Percentiles rank a stretch among this genome's conserved stretches.
Evolutionary conservation across 2,888 invertebrate genomes (phyloP).

Genomic region (Bruchidius siliquastri): DNA sequence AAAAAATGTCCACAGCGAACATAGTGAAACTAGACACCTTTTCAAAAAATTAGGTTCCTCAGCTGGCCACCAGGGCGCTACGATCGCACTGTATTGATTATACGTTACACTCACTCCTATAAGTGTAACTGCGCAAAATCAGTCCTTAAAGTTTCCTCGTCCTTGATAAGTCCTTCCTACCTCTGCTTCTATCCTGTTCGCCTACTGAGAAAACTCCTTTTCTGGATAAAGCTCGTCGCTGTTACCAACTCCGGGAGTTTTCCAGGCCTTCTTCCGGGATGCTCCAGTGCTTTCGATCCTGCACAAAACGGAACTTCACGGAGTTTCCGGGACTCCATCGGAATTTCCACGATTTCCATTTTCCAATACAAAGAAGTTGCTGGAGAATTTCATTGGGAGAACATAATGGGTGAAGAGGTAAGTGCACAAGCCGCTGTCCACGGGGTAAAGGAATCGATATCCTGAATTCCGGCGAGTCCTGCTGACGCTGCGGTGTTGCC

Average conservation of each 20-base stretch:
- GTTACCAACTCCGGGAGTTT: neutral
- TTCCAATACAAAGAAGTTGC: neutral
- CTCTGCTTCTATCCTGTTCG: neutral
- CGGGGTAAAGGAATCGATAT: neutral
- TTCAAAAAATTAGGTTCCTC: neutral
- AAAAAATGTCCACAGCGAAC: too few species aligned
- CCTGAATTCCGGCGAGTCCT: neutral
- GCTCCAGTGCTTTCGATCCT: neutral
- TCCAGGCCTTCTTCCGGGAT: neutral
- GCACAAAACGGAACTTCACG: neutral
- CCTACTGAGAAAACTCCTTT: slow-evolving; percentile 14
- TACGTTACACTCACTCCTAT: neutral
- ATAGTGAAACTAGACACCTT: neutral
- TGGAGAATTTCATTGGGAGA: neutral
- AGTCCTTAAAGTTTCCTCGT: neutral
- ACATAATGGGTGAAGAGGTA: neutral
- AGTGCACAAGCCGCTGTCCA: neutral
- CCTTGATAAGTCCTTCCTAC: neutral
- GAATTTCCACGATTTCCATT: neutral
- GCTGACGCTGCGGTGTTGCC: neutral
- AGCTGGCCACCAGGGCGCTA: neutral
- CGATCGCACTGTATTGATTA: neutral
- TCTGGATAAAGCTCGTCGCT: slow-evolving; percentile 14
- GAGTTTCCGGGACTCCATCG: neutral
- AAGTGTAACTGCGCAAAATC: neutral